Base-by-base conservation (phyloP, 1,140 invertebrate species). In the Drosophila nebulosa region DNA sequence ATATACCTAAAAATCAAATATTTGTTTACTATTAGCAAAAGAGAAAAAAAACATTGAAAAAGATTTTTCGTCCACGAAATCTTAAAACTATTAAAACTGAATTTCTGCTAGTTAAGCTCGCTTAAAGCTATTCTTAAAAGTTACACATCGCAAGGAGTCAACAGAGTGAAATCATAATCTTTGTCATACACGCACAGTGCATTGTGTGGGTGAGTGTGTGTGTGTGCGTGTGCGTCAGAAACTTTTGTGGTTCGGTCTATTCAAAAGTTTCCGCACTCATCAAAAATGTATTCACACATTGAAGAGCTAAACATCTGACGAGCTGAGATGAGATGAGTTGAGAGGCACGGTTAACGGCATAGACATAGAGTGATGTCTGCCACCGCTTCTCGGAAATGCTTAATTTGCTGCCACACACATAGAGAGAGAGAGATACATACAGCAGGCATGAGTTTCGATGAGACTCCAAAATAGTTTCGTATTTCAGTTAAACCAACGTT, bases 401-500 rank as follows among this genome's bases (percentile, higher is more conserved):
- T 71, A 71, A 71, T 71, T 71, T 71, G 68, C 58, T 71, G 58
- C 58, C 67, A 21, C 18, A 35, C 12, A 22, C 39, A 18, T 27
- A 32, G 1, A 18, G 35, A 46, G 4, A 16, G 6, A 16, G 32
- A 46, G 9, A 18, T 1, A 16, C 14, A 42, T 42, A 46, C 5
- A 46, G 55, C 57, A 26, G 32, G 59, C 77, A 69, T 62, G 61
- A 63, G 76, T 61, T 79, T 69, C 76, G 70, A 79, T 66, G 62
- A 79, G 55, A 22, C 69, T 51, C 39, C 39, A 46, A 67, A 68
- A 79, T 79, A 79, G 67, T 68, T 79, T 74, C 46, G 70, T 39
- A 58, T 79, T 74, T 66, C 60, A 64, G 46, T 18, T 30, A 10
- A 30, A 30, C 27, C 10, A 9, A 30, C 27, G 39, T 14, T 42